Evolutionary conservation across 2,797 vertebrate species (phyloP).

Genomic region (Nasua narica): DNA sequence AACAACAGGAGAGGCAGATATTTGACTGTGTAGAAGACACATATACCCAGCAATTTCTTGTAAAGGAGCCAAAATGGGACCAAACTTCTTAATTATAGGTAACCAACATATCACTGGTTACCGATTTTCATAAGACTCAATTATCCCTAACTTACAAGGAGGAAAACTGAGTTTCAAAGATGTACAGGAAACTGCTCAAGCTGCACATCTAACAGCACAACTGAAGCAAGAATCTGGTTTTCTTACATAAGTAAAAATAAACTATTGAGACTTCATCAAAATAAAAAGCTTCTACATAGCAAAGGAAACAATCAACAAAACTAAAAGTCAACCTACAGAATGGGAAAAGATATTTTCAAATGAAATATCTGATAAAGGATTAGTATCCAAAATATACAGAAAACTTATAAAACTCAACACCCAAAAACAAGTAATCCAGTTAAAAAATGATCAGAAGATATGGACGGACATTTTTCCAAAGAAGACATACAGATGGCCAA

Average conservation of each 20-base stretch:
- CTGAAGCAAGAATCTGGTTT: constrained; percentile 27
- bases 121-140: not conserved
- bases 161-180: constrained; percentile 5
- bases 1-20: not conserved
- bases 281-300: not conserved
- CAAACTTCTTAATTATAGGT: constrained; percentile 11
- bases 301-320: not conserved
- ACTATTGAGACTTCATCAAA: not conserved
- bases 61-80: not conserved
- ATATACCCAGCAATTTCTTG: not conserved
- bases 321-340: not conserved
- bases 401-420: not conserved
- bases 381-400: not conserved
- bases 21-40: not conserved
- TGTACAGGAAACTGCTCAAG: not conserved
- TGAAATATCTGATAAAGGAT: not conserved
- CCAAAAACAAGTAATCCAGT: not conserved
- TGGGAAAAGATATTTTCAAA: not conserved
- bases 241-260: not conserved
- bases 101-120: constrained; percentile 1
- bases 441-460: not conserved
- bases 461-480: not conserved
- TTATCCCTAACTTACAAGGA: not conserved
- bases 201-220: not conserved
- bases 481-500: not conserved